Base-by-base conservation (phyloP, 2,888 invertebrate species). In the Venustoraphidia nigricollis region DNA sequence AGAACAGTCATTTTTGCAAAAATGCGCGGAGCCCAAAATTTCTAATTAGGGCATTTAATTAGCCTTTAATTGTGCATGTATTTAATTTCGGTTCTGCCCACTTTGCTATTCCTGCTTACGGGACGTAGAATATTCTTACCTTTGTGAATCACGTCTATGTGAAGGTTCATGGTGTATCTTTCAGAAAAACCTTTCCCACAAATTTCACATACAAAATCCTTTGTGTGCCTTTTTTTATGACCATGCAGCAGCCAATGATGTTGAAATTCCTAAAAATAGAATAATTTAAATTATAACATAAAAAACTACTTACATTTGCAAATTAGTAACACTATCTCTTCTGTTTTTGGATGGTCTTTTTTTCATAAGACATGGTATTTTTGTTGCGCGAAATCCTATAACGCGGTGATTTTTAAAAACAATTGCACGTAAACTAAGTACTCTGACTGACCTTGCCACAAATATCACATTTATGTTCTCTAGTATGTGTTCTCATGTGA, bases 161-260 rank as follows among this genome's bases (percentile, higher is more conserved):
- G 50, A 27, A 38, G 38, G 6, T 46, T 36, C 17, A 50, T 36
- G 36, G 43, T 50, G 13, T 44, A 50, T 44, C 47, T 50, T 34
- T 50, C 40, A 36, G 34, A 35, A 43, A 43, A 50, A 8, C 43
- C 47, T 27, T 44, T 46, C 11, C 46, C 47, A 50, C 50, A 50
- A 40, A 44, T 44, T n/a, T 46, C 41, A 27, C 50, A 50, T 10
- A 27, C 34, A 36, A 35, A 47, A 13, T 50, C 50, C 6, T 46
- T 17, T 6, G 46, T 43, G 37, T 50, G 50, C 5, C 36, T 27
- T 4, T 39, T 17, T 34, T 11, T 47, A 44, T 50, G 50, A 38
- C 27, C 43, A 17, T 34, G 11, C 27, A 46, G n/a, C 4, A 39
- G 40, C n/a, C 39, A 38, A 11, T 43, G 43, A 4, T 43, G 39